Conservation (phyloP, 2,797 vertebrate genomes). For the Melanotaenia maccullochi region DNA sequence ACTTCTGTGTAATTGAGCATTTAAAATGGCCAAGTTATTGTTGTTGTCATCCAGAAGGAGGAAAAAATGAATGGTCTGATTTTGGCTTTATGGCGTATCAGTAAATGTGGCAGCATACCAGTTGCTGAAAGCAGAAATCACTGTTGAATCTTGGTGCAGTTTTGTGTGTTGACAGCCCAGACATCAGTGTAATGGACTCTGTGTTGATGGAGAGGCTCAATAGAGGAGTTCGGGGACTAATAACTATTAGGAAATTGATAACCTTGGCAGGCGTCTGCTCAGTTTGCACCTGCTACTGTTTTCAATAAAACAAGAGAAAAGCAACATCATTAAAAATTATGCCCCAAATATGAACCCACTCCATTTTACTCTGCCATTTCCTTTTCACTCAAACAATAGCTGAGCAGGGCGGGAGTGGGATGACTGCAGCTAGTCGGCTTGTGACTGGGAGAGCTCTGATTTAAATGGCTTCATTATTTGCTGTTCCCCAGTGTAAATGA, state of each 20-base stretch:
- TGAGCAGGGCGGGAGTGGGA: conserved; percentile 18
- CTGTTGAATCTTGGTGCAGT: conserved; percentile 42
- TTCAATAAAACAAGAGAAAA: conserved; percentile 67
- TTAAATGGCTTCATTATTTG: conserved; percentile 22
- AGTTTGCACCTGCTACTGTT: conserved; percentile 70
- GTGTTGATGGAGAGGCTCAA: conserved; percentile 62
- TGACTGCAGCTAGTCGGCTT: conserved; percentile 15
- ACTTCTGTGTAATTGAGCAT: conserved; percentile 61
- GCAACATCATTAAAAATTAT: conserved; percentile 61
- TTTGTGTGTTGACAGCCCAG: conserved; percentile 50
- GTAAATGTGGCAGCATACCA: conserved; percentile 64
- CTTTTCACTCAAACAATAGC: conserved; percentile 40
- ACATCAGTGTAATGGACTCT: conserved; percentile 65
- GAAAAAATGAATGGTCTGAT: conserved; percentile 58
- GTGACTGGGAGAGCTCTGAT: conserved; percentile 37
- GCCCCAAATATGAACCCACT: conserved; percentile 65
- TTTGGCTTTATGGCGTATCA: conserved; percentile 62
- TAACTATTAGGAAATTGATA: conserved; percentile 77
- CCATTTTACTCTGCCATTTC: conserved; percentile 53
- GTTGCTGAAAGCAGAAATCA: conserved; percentile 58
- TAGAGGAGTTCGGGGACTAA: conserved; percentile 66
- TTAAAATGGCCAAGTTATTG: conserved; percentile 56
- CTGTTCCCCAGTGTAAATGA: conserved; percentile 15
- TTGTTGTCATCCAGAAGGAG: conserved; percentile 66
- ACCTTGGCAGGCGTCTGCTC: conserved; percentile 63